Evolutionary conservation across 2,113 vertebrate genomes (phyloP), one percentile per base, ranked within the genome.

Genomic region (Myxocyprinus asiaticus): DNA sequence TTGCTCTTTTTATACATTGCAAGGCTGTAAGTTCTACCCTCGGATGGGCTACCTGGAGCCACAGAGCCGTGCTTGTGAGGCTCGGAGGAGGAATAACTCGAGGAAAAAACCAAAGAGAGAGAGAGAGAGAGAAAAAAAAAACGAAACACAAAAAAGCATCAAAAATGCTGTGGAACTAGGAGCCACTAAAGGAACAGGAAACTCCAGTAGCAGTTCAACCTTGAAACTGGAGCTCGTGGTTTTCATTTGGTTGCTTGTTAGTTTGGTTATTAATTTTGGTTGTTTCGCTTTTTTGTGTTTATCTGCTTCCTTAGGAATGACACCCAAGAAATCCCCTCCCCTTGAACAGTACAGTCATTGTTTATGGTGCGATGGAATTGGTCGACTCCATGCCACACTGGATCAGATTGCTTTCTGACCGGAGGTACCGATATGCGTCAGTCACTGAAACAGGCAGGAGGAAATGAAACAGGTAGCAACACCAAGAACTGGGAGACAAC

Each of bases 1-100:
- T 98, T 98, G 97, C 96, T 98, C 96, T 98, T 94, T 98, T 99
- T 98, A 95, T 98, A 99, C 96, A 98, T 98, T 98, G 97, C 97
- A 98, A 98, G 97, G 97, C 97, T 98, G 96, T 96, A 97, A 94
- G 93, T 93, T 93, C 92, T 93, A 93, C 92, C 93, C 93, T 92
- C 91, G 84, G 92, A 89, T 92, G 92, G 92, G 92, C 93, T 93
- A 90, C 91, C 91, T 90, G 91, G 92, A 94, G 91, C 92, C 93
- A 92, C 91, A 89, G 92, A 94, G 92, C 92, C 92, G 89, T 93
- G 89, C 88, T 91, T 92, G 90, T 89, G 91, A 92, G 91, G 92
- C 93, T 93, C 92, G 73, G 89, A 92, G 89, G 92, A 94, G 91
- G 88, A 93, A 92, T 90, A 91, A 91, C 88, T 90, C 83, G 88